A percentile compares a stretch with the other conserved stretches of the same genome.
Evolutionary conservation across 1,140 invertebrate genomes (phyloP).

Genomic region (Calycopis cecrops): DNA sequence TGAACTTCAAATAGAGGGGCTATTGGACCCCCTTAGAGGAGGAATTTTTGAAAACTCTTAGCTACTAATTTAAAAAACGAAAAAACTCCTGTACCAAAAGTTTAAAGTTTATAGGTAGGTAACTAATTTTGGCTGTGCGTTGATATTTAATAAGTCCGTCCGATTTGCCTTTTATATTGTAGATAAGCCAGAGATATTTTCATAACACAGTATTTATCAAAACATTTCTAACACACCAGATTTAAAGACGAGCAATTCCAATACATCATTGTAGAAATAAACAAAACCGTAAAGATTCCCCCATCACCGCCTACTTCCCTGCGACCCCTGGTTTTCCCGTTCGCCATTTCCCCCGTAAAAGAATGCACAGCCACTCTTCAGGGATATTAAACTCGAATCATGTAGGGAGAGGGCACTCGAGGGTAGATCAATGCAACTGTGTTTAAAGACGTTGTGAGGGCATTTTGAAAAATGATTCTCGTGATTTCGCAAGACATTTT

Average conservation of each 20-base stretch:
- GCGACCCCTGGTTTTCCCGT: slow-evolving; percentile 29
- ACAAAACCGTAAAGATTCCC: slow-evolving; percentile 33
- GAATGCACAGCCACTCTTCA: slow-evolving; percentile 53
- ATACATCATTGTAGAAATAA: slow-evolving; percentile 19
- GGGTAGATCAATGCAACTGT: slow-evolving; percentile 25
- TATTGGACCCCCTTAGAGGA: too few relatives aligned
- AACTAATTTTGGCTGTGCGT: too few relatives aligned
- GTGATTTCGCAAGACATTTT: slow-evolving; percentile 5
- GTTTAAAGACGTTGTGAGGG: slow-evolving; percentile 24
- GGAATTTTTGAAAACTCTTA: too few relatives aligned
- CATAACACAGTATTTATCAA: not conserved
- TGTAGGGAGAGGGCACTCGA: slow-evolving; percentile 31
- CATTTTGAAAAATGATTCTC: slow-evolving; percentile 7
- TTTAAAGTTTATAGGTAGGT: too few relatives aligned
- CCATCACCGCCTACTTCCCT: slow-evolving; percentile 10
- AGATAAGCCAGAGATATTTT: too few relatives aligned
- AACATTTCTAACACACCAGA: slow-evolving; percentile 8
- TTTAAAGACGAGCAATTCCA: slow-evolving; percentile 12
- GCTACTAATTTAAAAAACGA: too few relatives aligned
- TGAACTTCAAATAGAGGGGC: too few relatives aligned
- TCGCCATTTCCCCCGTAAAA: slow-evolving; percentile 46
- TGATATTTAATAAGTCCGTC: too few relatives aligned
- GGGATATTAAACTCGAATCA: slow-evolving; percentile 72
- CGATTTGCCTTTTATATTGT: too few relatives aligned
- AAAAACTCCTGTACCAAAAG: too few relatives aligned